Evolutionary conservation across 2,113 vertebrate genomes (phyloP).

Genomic region (Formicarius rufipectus): DNA sequence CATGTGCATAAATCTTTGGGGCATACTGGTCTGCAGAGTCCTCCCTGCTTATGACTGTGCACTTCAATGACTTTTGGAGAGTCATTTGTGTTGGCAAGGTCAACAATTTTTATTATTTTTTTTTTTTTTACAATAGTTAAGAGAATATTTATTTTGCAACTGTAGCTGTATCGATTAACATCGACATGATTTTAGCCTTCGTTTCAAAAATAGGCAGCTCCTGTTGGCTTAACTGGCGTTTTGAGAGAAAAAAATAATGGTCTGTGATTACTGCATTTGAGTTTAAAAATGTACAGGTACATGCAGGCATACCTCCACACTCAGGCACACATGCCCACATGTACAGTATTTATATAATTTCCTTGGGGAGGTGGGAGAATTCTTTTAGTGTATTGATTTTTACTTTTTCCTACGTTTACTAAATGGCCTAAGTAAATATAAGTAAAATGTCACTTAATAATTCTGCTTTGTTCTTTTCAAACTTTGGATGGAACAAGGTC

Average conservation of each 20-base stretch:
- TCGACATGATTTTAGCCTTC: neutral
- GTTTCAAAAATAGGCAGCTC: neutral
- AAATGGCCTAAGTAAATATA: neutral
- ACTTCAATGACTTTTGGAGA: no score
- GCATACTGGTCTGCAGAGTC: neutral
- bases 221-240: neutral
- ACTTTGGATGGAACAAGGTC: neutral
- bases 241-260: neutral
- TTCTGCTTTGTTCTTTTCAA: neutral
- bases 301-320: neutral
- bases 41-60: neutral
- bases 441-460: neutral
- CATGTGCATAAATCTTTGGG: neutral
- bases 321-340: rapidly evolving
- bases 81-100: neutral
- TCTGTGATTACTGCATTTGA: neutral
- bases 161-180: neutral
- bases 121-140: neutral
- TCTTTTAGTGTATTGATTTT: neutral
- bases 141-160: neutral
- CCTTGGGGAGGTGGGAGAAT: neutral
- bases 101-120: neutral
- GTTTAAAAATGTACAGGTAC: neutral
- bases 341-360: neutral
- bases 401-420: neutral